These are phyloP conservation scores for Dendronephthya gigantea DNA, from an alignment of 64 coral and sea anemone genomes.

Conservation along the genomic window DNA sequence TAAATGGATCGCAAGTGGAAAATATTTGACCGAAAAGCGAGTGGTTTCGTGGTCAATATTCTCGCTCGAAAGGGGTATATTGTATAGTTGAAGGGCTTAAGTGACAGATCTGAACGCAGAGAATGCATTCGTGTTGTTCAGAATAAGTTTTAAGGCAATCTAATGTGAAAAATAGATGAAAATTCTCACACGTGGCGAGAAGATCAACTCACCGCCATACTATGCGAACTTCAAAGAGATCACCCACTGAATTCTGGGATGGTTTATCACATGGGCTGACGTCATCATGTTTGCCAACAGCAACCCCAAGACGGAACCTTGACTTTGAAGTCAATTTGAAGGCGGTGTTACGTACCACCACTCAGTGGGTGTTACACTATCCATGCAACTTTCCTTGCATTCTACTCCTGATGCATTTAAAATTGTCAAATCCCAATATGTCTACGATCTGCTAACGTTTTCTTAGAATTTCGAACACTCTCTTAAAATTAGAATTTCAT, in stretches of 20 bases:
- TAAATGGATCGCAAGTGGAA: not conserved
- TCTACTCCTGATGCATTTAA: too few species aligned
- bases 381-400: too few species aligned
- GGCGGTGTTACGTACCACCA: too few species aligned
- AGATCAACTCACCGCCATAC: slow-evolving; percentile 10
- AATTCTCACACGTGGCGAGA: not conserved
- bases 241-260: not conserved
- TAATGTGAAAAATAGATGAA: not conserved
- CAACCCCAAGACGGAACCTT: not conserved
- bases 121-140: not conserved
- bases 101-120: not conserved
- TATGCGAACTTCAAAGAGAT: slow-evolving; percentile 14
- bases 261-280: not conserved
- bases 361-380: too few species aligned
- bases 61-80: not conserved
- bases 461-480: too few species aligned
- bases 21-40: not conserved
- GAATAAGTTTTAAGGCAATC: not conserved
- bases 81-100: not conserved
- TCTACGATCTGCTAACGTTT: too few species aligned
- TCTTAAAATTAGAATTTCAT: too few species aligned
- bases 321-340: not conserved
- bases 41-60: not conserved
- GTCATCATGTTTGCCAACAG: not conserved
- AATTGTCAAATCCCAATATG: too few species aligned